phyloP scores from a whole-genome alignment of 2,888 invertebrate genomes.

The Carterocephalus palaemon region DNA sequence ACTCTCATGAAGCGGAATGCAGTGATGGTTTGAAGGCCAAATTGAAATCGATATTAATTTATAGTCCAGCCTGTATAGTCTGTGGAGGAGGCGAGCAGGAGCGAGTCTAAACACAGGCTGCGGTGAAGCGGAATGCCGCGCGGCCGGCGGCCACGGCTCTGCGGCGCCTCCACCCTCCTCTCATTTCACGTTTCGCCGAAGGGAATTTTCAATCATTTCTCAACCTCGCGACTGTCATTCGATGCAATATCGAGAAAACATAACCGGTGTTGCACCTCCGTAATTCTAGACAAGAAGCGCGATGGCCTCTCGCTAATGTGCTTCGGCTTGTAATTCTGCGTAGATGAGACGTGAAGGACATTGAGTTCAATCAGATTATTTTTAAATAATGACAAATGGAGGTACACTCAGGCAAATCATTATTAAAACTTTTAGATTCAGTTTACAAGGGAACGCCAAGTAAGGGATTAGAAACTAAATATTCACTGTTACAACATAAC shows the following conservation, averaged over 20 bases:
- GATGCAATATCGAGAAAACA: slow-evolving; percentile 37
- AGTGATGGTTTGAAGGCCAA: too few species aligned
- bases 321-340: neutral
- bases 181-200: slow-evolving; percentile 68
- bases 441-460: too few species aligned
- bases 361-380: too few species aligned
- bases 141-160: slow-evolving; percentile 46
- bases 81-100: slow-evolving; percentile 6
- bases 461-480: too few species aligned
- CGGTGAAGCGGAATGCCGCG: slow-evolving; percentile 65
- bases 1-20: too few species aligned
- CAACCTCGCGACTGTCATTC: slow-evolving; percentile 57
- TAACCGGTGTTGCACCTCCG: slow-evolving; percentile 10
- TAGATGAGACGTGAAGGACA: too few species aligned
- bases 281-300: slow-evolving; percentile 21
- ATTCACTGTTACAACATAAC: too few species aligned
- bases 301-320: slow-evolving; percentile 9
- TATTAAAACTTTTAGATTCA: too few species aligned
- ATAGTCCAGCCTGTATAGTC: neutral
- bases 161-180: slow-evolving; percentile 45
- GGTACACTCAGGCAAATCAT: too few species aligned
- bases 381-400: too few species aligned
- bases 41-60: too few species aligned
- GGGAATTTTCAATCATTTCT: slow-evolving; percentile 68
- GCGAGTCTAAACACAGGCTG: slow-evolving; percentile 60